Conservation (phyloP, 2,113 vertebrate species). For the Micronycteris hirsuta region DNA sequence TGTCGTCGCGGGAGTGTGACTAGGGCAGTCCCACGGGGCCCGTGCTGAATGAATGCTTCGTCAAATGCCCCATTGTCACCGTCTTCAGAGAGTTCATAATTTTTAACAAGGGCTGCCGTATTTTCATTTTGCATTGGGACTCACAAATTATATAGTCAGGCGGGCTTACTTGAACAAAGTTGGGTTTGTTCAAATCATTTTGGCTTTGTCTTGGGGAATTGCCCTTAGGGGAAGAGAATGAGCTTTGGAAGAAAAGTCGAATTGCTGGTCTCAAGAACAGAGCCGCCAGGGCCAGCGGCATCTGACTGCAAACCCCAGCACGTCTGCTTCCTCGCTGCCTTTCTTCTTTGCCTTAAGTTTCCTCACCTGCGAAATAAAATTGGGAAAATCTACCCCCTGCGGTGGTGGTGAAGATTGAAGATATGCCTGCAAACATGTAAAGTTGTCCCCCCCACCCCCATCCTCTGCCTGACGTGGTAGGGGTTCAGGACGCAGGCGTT, state of each 20-base stretch:
- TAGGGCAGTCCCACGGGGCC: too few relatives aligned
- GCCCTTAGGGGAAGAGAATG: neutral
- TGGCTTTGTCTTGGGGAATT: neutral
- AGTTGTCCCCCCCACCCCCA: neutral
- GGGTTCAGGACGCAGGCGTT: fast-evolving
- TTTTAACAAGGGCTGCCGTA: neutral
- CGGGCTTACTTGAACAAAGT: neutral
- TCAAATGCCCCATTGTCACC: too few relatives aligned
- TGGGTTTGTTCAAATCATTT: neutral
- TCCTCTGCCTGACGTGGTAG: neutral
- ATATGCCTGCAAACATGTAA: neutral
- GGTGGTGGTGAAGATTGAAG: neutral
- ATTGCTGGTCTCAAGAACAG: neutral
- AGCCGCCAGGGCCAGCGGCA: neutral
- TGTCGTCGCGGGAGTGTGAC: too few relatives aligned
- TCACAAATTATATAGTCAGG: neutral
- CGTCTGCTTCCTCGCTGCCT: neutral
- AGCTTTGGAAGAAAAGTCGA: neutral
- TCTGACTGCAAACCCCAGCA: neutral
- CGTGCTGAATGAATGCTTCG: neutral
- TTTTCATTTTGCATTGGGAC: neutral
- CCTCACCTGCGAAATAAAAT: neutral
- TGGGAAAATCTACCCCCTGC: neutral
- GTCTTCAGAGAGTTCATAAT: neutral
- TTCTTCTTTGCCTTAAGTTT: neutral